phyloP scores from a whole-genome alignment of 2,113 vertebrate species.

The Spea multiplicata region DNA sequence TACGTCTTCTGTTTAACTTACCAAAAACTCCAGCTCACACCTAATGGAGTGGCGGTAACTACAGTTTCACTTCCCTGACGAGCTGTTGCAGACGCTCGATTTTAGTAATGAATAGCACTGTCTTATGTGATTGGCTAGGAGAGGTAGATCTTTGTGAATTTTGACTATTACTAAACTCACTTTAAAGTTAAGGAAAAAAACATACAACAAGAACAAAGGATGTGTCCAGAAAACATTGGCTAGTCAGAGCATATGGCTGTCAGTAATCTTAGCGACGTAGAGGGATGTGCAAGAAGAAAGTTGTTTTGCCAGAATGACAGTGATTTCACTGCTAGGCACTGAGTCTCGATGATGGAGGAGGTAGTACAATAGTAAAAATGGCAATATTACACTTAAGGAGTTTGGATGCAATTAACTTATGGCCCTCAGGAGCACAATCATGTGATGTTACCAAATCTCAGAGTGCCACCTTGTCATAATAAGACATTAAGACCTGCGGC shows the following conservation, averaged over 20 bases:
- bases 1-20: too few species aligned
- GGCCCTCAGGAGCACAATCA: conserved; percentile 10
- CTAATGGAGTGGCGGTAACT: too few species aligned
- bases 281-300: conserved; percentile 13
- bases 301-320: not conserved
- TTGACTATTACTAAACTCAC: not conserved
- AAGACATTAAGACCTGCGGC: conserved; percentile 16
- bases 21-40: too few species aligned
- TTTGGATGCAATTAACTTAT: conserved; percentile 15
- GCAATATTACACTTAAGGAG: conserved; percentile 29
- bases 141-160: not conserved
- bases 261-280: not conserved
- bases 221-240: not conserved
- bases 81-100: not conserved
- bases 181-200: not conserved
- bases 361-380: conserved; percentile 28
- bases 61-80: not conserved
- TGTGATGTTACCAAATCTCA: conserved; percentile 40
- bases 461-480: conserved; percentile 15
- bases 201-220: not conserved
- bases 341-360: conserved; percentile 31
- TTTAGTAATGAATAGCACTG: not conserved
- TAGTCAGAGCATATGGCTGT: not conserved
- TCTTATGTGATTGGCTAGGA: not conserved
- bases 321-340: conserved; percentile 37